Percentiles rank a stretch among this genome's conserved stretches.
phyloP scores from a whole-genome alignment of 2,888 invertebrate genomes.

The Allacma fusca region DNA sequence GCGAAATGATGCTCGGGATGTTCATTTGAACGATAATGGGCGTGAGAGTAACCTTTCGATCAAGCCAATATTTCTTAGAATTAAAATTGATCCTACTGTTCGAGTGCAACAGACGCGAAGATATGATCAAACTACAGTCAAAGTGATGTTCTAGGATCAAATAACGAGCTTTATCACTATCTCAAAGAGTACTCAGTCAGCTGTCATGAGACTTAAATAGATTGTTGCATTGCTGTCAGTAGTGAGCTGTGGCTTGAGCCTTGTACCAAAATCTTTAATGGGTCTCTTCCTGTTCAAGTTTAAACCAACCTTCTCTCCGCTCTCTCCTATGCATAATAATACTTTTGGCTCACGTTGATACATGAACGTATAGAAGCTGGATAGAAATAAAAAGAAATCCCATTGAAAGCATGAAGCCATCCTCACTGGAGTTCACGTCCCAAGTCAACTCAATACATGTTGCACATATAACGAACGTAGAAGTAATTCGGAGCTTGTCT shows the following conservation, averaged over 20 bases:
- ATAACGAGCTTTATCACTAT: conserved; percentile 26
- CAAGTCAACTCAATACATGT: conserved; percentile 2
- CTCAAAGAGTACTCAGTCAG: conserved; percentile 19
- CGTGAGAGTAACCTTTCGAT: conserved; percentile 21
- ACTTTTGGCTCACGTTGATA: not conserved
- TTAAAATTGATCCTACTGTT: conserved; percentile 7
- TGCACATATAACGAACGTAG: conserved; percentile 18
- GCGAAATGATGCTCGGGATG: conserved; percentile 6
- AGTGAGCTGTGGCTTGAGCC: too few relatives aligned
- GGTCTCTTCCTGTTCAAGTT: conserved; percentile 39
- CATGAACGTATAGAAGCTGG: not conserved
- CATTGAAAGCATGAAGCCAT: not conserved
- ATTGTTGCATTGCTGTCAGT: conserved; percentile 24
- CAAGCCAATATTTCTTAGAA: conserved; percentile 20
- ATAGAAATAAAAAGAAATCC: not conserved
- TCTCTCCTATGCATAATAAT: not conserved
- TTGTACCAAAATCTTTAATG: conserved; percentile 29
- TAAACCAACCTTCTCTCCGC: conserved; percentile 12
- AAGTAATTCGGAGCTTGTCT: not conserved
- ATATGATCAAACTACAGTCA: not conserved
- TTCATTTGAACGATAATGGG: conserved; percentile 13
- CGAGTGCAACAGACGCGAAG: conserved; percentile 13
- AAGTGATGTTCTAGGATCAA: conserved; percentile 18
- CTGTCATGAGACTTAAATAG: conserved; percentile 28
- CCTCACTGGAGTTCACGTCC: conserved; percentile 13